Base-by-base conservation (phyloP, 2,797 vertebrate species). In the Acanthurus lineatus region DNA sequence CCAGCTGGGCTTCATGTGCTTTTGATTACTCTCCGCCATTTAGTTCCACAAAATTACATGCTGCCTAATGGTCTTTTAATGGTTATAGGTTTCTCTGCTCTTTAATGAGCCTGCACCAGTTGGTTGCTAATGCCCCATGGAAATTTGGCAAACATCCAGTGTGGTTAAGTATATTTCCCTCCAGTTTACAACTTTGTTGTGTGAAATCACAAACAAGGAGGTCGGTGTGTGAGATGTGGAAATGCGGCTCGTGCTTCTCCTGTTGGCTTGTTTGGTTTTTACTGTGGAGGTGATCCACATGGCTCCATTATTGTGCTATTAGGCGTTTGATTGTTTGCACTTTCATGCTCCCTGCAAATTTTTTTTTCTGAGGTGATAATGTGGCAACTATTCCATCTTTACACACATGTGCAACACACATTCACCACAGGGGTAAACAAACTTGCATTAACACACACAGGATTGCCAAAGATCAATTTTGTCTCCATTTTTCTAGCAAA, bases 11-110 rank as follows among this genome's bases (percentile, higher is more conserved):
- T 97, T 98, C 97, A 98, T 99, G 97, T 99, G 98, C 96, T 98
- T 98, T 98, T 99, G 98, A 99, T 99, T 99, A 99, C 97, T 97
- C 96, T 96, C 96, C 95, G 95, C 97, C 97, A 98, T 99, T 99
- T 98, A 99, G 98, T 97, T 98, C 97, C 97, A 97, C 96, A 96
- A 97, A 98, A 98, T 99, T 97, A 99, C 97, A 97, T 96, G 97
- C 96, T 96, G 97, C 97, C 97, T 99, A 99, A 99, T 98, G 97
- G 97, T 95, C 96, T 99, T 99, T 98, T 99, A 99, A 99, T 99
- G 97, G 97, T 98, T 99, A 98, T 98, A 97, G 97, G 97, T 98
- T 98, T 97, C 96, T 96, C 91, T 95, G 94, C 95, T 94, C 95
- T 97, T 97, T 97, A 99, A 98, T 97, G 97, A 98, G 97, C 96